A percentile compares a stretch with the other conserved stretches of the same genome.
Conservation (phyloP, 2,888 invertebrate species). For the Tinea trinotella region DNA sequence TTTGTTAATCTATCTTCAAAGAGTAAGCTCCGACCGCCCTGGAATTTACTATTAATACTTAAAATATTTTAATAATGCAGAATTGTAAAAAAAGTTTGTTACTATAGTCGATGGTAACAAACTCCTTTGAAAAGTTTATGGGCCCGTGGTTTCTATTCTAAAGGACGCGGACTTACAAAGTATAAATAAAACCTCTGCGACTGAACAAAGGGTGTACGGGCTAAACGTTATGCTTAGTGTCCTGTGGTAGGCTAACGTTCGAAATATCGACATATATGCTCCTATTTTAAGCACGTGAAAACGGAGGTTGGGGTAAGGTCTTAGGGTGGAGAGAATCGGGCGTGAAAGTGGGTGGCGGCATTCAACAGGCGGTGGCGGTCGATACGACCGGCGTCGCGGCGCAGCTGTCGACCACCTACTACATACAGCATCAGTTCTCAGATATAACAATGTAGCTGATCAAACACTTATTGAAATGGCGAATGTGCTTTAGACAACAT, state of each 20-base stretch:
- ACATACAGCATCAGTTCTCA: not conserved
- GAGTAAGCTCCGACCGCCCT: not conserved
- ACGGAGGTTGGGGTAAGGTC: constrained; percentile 47
- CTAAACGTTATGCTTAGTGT: constrained; percentile 35
- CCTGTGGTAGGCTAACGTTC: constrained; percentile 55
- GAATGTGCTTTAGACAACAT: no score
- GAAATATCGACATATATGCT: constrained; percentile 65
- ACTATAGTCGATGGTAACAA: no score
- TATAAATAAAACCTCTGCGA: constrained; percentile 19
- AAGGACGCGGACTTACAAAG: not conserved
- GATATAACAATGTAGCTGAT: not conserved
- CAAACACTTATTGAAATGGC: not conserved
- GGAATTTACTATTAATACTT: not conserved
- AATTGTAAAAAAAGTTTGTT: not conserved
- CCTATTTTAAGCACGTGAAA: constrained; percentile 71
- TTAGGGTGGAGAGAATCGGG: constrained; percentile 24
- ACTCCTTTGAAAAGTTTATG: not conserved
- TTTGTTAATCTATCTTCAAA: constrained; percentile 12
- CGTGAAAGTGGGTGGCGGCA: constrained; percentile 49
- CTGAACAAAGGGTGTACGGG: constrained; percentile 25
- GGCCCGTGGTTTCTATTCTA: constrained; percentile 7
- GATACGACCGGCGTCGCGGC: constrained; percentile 60
- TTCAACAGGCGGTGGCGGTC: constrained; percentile 67
- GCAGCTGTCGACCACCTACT: constrained; percentile 34
- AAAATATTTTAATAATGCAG: not conserved